phyloP scores from a whole-genome alignment of 1,140 invertebrate species.

The Meloidogyne hapla region DNA sequence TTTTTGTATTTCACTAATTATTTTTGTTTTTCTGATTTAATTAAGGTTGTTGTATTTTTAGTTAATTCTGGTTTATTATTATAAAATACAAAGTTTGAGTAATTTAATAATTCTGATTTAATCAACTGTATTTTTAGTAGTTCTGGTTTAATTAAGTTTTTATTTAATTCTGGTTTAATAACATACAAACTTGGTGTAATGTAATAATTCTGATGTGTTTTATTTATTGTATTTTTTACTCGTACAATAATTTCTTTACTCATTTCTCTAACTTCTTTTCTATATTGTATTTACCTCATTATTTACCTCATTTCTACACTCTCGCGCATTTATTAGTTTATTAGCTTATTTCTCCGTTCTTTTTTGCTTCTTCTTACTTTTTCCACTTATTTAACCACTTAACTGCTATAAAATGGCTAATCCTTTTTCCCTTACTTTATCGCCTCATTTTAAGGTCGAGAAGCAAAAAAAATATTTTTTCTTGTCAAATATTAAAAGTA shows the following conservation, averaged over 20 bases:
- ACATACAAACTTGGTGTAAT: no score
- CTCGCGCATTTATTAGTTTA: neutral
- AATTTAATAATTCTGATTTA: no score
- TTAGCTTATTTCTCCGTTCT: neutral
- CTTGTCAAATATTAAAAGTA: neutral
- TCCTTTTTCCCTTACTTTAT: neutral
- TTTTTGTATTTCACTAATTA: neutral
- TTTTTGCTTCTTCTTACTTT: neutral
- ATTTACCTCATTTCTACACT: no score
- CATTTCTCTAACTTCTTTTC: no score
- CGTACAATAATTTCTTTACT: neutral
- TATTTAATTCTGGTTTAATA: neutral
- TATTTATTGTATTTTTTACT: no score
- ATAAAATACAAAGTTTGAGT: no score
- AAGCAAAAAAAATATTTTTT: constrained; percentile 4
- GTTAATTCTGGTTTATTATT: no score
- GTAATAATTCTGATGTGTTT: neutral
- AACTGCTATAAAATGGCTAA: neutral
- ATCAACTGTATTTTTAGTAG: neutral
- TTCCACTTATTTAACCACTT: neutral
- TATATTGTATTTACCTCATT: no score
- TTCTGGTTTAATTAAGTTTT: no score
- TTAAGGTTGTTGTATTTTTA: no score
- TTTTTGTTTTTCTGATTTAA: neutral
- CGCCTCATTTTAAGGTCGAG: neutral